Percentiles rank a stretch among this genome's conserved stretches.
These are phyloP conservation scores for Laupala kohalensis DNA, from an alignment of 1,140 invertebrate genomes.

Conservation along the genomic window DNA sequence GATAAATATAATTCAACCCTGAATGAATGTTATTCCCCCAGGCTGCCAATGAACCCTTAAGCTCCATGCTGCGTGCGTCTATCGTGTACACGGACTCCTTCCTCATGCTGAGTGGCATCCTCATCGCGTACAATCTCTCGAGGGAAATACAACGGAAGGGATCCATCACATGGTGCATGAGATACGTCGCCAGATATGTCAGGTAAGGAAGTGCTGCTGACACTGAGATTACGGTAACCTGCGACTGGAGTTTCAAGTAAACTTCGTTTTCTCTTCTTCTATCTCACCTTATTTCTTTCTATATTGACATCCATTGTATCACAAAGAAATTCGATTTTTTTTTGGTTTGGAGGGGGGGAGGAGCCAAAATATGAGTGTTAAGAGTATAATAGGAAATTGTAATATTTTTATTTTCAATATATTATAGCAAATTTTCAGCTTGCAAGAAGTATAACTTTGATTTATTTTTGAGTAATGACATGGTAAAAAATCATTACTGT, in stretches of 20 bases:
- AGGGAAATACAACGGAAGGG: constrained; percentile 33
- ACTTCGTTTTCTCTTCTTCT: neutral
- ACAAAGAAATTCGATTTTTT: too few species aligned
- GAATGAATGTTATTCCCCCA: too few species aligned
- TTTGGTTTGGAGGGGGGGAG: too few species aligned
- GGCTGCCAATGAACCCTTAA: constrained; percentile 40
- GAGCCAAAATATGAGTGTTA: too few species aligned
- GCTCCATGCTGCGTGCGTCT: constrained; percentile 40
- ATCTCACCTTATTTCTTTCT: neutral
- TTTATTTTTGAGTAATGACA: too few species aligned
- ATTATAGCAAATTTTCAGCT: too few species aligned
- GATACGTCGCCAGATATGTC: constrained; percentile 41
- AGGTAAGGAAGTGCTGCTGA: constrained; percentile 30
- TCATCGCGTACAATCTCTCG: constrained; percentile 44
- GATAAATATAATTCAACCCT: too few species aligned
- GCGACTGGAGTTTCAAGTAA: neutral
- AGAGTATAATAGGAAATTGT: too few species aligned
- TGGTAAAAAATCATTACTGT: too few species aligned
- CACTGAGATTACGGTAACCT: too few species aligned
- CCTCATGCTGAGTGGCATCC: constrained; percentile 45
- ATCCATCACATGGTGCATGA: constrained; percentile 39
- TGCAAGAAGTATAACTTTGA: too few species aligned
- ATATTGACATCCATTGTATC: neutral
- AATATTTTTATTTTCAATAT: too few species aligned
- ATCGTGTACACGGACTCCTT: constrained; percentile 50